phyloP scores from a whole-genome alignment of 35 echinoderm and acorn worm species.

The Lytechinus pictus region DNA sequence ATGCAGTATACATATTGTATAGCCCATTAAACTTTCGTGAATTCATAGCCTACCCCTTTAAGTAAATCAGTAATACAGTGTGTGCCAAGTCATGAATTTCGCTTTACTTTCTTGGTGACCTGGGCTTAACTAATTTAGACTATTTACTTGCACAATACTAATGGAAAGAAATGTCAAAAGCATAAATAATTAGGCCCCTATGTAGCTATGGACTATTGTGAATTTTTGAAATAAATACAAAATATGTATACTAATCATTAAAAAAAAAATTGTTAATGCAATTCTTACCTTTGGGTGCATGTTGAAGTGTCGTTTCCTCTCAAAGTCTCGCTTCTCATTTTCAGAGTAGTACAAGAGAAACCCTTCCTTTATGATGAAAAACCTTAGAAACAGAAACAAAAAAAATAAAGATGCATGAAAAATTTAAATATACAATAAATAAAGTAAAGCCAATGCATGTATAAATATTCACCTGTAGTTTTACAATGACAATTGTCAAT shows the following conservation, averaged over 20 bases:
- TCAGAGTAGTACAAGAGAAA: conserved; percentile 97
- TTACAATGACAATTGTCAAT: too few species aligned
- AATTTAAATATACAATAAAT: not conserved
- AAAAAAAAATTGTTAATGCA: not conserved
- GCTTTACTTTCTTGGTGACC: too few species aligned
- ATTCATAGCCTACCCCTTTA: too few species aligned
- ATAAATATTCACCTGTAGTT: not conserved
- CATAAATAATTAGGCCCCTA: too few species aligned
- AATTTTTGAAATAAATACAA: too few species aligned
- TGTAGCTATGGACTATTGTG: too few species aligned
- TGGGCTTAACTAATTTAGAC: too few species aligned
- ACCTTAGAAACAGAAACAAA: conserved; percentile 65
- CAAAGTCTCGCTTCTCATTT: conserved; percentile 99
- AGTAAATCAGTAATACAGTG: too few species aligned
- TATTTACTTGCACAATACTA: not conserved
- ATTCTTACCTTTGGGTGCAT: conserved; percentile 96
- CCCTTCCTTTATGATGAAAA: conserved; percentile 96
- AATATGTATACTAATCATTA: not conserved
- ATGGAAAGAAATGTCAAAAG: not conserved
- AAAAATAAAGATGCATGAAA: conserved; percentile 2
- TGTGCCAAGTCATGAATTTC: too few species aligned
- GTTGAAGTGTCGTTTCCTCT: conserved; percentile 92
- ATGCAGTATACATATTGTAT: too few species aligned
- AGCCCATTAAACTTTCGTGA: too few species aligned
- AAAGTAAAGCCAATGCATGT: not conserved